Percentiles rank a stretch among this genome's conserved stretches.
Evolutionary conservation across 2,888 invertebrate genomes (phyloP).

Genomic region (Drosophila pseudotalamancana): DNA sequence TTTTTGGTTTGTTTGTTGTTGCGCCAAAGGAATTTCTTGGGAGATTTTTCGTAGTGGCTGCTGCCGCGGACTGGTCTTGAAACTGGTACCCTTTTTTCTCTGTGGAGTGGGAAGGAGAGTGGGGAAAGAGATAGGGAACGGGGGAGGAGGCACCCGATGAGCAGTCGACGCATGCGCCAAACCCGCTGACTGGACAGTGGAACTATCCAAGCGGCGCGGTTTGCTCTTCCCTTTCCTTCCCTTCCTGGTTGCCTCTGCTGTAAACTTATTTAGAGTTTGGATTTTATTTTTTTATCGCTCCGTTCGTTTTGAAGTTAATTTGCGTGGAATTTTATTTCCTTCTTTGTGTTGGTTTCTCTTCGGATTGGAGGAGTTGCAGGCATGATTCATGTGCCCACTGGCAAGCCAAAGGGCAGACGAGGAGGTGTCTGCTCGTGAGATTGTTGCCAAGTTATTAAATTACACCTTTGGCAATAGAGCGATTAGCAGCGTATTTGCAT

Average conservation of each 20-base stretch:
- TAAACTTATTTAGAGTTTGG: conserved; percentile 54
- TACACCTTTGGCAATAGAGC: conserved; percentile 32
- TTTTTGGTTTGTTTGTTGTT: conserved; percentile 23
- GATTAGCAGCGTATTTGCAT: conserved; percentile 4
- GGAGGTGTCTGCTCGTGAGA: conserved; percentile 21
- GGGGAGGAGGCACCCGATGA: conserved; percentile 36
- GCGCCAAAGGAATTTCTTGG: conserved; percentile 72
- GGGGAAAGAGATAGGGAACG: too few species aligned
- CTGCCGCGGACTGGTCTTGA: conserved; percentile 72
- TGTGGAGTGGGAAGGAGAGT: neutral
- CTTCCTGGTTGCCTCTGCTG: conserved; percentile 31
- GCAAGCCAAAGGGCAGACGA: conserved; percentile 8
- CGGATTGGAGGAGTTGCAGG: conserved; percentile 51
- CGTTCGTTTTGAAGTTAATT: conserved; percentile 70
- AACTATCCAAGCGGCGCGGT: conserved; percentile 13
- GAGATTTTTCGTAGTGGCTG: conserved; percentile 62
- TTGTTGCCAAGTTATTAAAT: conserved; percentile 47
- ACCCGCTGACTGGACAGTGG: conserved; percentile 55
- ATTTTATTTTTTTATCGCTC: conserved; percentile 36
- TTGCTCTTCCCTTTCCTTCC: conserved; percentile 9
- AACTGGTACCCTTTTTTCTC: conserved; percentile 75
- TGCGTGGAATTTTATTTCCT: conserved; percentile 75
- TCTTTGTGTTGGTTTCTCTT: conserved; percentile 29
- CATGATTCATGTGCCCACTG: conserved; percentile 43
- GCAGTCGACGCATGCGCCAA: conserved; percentile 76